Base-by-base conservation (phyloP, 1,140 invertebrate genomes). In the Tetragonula clypearis region DNA sequence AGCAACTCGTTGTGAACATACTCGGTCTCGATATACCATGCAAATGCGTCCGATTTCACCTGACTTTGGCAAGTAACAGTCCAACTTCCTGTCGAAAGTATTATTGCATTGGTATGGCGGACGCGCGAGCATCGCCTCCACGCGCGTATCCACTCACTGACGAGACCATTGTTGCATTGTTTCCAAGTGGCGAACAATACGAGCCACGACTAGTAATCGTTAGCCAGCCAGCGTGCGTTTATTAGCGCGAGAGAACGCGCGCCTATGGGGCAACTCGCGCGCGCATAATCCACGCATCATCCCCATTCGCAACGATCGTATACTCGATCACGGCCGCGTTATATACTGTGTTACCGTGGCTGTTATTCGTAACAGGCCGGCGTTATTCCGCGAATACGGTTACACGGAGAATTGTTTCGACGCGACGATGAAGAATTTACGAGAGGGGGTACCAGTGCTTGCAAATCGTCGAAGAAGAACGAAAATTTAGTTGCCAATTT, bases 131-230 rank as follows among this genome's bases (percentile, higher is more conserved):
- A 17, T 21, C 23, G 55, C 35, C 78, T 49, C 41, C 30, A 30
- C 30, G 30, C 30, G 41, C 41, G 41, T 72, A 84, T 84, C 75
- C 77, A 72, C 68, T 56, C 66, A 15, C 66, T 26, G 49, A 55
- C 26, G 12, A 49, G 35, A 35, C 82, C 55, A 79, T 84, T 84
- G 82, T 84, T 55, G n/a, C 55, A 84, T 79, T 84, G 82, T 79
- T 79, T 73, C 68, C 56, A 17, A 79, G 49, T 35, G 49, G 68
- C 26, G 82, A 79, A 84, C 82, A 84, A 84, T 84, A 53, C 82
- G 53, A 83, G 35, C 30, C 53, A 14, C 19, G 35, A 9, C 66
- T 58, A 30, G 68, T 69, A 62, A 79, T 84, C 76, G 82, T 84
- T 84, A 71, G 49, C 60, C 30, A 14, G n/a, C 12, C n/a, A 49